Evolutionary conservation across 1,140 invertebrate species (phyloP).

Genomic region (Ips nitidus): DNA sequence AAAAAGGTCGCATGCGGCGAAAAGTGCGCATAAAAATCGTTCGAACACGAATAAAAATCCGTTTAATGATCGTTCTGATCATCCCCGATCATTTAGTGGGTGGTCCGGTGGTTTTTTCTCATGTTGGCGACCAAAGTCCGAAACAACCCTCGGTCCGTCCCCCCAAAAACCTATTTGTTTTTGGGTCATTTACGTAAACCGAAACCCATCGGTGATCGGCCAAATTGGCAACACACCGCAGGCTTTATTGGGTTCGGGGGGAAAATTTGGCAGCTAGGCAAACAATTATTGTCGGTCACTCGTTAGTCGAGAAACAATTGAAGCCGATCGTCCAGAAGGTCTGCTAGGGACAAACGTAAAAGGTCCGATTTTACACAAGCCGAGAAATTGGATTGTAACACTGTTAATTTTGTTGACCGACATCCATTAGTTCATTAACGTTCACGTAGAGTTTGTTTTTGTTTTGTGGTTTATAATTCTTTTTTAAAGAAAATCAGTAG

Average conservation of each 20-base stretch:
- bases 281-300: conserved; percentile 34
- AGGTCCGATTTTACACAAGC: too few relatives aligned
- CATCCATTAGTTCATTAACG: too few relatives aligned
- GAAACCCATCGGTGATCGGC: conserved; percentile 29
- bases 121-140: background rate
- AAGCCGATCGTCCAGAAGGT: conserved; percentile 9
- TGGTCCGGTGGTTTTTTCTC: conserved; percentile 3
- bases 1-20: conserved; percentile 17
- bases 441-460: too few relatives aligned
- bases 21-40: conserved; percentile 20
- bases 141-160: background rate
- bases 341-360: background rate
- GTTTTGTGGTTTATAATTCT: too few relatives aligned
- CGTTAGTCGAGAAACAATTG: conserved; percentile 34
- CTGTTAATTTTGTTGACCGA: too few relatives aligned
- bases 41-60: conserved; percentile 21
- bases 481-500: too few relatives aligned
- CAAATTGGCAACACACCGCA: conserved; percentile 34
- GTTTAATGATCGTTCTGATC: conserved; percentile 6
- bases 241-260: conserved; percentile 30
- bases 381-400: too few relatives aligned
- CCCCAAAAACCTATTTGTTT: conserved; percentile 17
- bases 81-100: conserved; percentile 7
- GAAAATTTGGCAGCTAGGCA: conserved; percentile 35
- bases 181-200: conserved; percentile 32